Evolutionary conservation across 2,113 vertebrate genomes (phyloP).

Genomic region (Pseudorectes ferrugineus): DNA sequence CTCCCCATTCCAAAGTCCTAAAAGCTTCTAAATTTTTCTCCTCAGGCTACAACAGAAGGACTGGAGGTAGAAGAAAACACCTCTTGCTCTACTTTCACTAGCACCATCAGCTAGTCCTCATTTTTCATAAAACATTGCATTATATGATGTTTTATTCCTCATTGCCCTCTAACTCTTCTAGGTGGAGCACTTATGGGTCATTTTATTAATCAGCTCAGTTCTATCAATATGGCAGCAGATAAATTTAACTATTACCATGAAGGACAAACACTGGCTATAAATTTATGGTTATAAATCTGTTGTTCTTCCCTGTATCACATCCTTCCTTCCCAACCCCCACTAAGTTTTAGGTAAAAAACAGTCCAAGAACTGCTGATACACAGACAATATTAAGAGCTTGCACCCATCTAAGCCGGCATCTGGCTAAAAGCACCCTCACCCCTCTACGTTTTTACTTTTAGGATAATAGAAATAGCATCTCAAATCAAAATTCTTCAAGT

Average conservation of each 20-base stretch:
- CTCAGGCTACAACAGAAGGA: not conserved
- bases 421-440: not conserved
- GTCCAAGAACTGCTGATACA: not conserved
- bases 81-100: not conserved
- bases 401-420: not conserved
- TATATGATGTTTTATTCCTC: not conserved
- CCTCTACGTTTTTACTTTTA: not conserved
- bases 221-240: not conserved
- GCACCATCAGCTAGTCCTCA: not conserved
- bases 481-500: not conserved
- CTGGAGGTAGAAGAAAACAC: not conserved
- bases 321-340: not conserved
- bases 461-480: not conserved
- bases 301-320: not conserved
- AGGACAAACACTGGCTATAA: not conserved
- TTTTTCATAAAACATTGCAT: not conserved
- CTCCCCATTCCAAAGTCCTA: not conserved
- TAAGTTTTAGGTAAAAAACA: not conserved
- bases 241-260: not conserved
- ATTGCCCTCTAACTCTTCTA: not conserved
- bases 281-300: not conserved
- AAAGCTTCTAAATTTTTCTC: not conserved
- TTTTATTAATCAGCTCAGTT: not conserved
- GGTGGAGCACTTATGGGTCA: not conserved
- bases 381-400: not conserved